A percentile compares a stretch with the other conserved stretches of the same genome.
phyloP scores from a whole-genome alignment of 2,113 vertebrate genomes.

The Catharus minimus region DNA sequence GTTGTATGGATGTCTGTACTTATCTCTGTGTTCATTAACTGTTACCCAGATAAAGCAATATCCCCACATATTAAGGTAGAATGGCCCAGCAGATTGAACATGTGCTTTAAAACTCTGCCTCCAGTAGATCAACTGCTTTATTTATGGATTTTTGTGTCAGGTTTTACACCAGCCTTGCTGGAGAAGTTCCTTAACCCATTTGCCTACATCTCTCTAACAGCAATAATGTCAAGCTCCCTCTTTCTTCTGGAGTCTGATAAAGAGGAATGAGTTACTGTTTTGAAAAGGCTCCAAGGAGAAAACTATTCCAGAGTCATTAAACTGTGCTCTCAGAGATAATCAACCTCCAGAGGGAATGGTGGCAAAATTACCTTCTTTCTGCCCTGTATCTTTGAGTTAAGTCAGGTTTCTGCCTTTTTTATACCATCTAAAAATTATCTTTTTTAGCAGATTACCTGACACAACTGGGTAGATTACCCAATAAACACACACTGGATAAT shows the following conservation, averaged over 20 bases:
- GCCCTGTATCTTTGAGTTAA: neutral
- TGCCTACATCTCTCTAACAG: neutral
- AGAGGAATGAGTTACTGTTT: neutral
- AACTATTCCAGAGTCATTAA: neutral
- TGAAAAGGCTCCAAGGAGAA: conserved; percentile 16
- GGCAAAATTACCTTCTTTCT: neutral
- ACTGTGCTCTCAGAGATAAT: neutral
- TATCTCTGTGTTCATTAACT: neutral
- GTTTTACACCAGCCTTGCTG: neutral
- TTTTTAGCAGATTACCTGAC: neutral
- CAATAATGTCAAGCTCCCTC: neutral
- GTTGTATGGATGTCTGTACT: neutral
- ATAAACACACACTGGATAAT: neutral
- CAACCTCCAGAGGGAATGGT: neutral
- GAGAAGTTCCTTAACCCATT: neutral
- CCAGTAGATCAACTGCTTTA: neutral
- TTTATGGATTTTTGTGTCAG: neutral
- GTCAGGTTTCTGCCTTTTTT: neutral
- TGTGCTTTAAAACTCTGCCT: neutral
- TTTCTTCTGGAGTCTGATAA: neutral
- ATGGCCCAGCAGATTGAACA: neutral
- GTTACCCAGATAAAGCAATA: neutral
- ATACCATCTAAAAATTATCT: neutral
- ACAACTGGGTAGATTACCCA: neutral
- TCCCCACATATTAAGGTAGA: neutral